Evolutionary conservation across 2,113 vertebrate species (phyloP), one percentile per base, ranked within the genome.

Genomic region (Cololabis saira): DNA sequence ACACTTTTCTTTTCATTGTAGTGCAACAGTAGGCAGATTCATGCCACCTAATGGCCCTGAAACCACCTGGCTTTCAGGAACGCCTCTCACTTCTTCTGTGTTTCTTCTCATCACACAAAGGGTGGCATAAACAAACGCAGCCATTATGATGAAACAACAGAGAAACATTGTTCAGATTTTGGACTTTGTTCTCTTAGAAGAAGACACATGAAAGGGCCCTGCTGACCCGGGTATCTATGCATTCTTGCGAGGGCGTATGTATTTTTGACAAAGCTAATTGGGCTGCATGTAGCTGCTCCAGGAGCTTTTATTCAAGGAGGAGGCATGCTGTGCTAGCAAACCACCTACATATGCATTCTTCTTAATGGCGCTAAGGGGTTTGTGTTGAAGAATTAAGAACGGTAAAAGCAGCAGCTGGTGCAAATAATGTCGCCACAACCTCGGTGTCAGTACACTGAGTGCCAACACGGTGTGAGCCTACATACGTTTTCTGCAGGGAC

Each of bases 161-260:
- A 5, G 50, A 57, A 48, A 55, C 66, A n/a, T 57, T 45, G 61
- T 76, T 41, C 55, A 33, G 41, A 71, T 75, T 67, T 51, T 42
- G 57, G 58, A 71, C 72, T 88, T 81, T 75, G 78, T 71, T 77
- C 64, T 78, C n/a, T 66, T 47, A 15, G 71, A 74, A 64, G n/a
- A 43, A 44, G 33, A 72, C 13, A 81, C 17, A 83, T 80, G 52
- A 82, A 80, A 82, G 61, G 30, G n/a, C 15, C 19, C 1, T 24
- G 0, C 12, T 83, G 81, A 87, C 77, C 81, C 12, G 0, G 30
- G 15, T 54, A 18, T 44, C 42, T 66, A 19, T 72, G 52, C 57
- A 47, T 54, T 48, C 2, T 33, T 65, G 15, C n/a, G 16, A 33
- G 58, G 50, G 61, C 18, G 65, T 61, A 1, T 62, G 45, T 81